phyloP scores from a whole-genome alignment of 2,113 vertebrate genomes.

The Poeciliopsis occidentalis region DNA sequence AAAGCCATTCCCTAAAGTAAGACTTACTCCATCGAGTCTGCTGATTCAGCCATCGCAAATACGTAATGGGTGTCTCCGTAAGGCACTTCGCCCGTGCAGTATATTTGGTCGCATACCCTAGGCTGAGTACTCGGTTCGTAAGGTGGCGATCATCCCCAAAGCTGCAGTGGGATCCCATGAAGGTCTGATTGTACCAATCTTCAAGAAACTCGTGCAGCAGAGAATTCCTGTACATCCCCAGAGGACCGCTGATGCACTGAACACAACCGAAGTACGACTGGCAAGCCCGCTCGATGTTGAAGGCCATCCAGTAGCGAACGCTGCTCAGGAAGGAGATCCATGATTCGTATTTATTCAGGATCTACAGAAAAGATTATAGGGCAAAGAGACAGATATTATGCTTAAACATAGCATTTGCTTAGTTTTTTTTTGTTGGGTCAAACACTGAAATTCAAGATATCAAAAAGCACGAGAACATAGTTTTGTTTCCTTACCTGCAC shows the following conservation, averaged over 20 bases:
- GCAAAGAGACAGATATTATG: background rate
- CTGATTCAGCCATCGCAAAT: conserved; percentile 98
- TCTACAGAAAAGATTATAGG: conserved; percentile 78
- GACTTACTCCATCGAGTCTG: conserved; percentile 99
- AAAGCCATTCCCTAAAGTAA: conserved; percentile 98
- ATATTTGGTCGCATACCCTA: conserved; percentile 98
- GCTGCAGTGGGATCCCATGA: conserved; percentile 97
- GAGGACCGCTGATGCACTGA: conserved; percentile 96
- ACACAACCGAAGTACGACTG: conserved; percentile 98
- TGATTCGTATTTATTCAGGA: conserved; percentile 97
- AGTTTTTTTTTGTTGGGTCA: background rate
- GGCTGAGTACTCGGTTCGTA: conserved; percentile 94
- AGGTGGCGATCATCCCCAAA: conserved; percentile 98
- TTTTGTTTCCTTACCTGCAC: conserved; percentile 82
- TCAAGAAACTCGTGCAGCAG: conserved; percentile 95
- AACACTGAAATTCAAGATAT: background rate
- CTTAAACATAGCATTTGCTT: background rate
- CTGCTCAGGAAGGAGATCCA: conserved; percentile 99
- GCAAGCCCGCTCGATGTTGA: conserved; percentile 97
- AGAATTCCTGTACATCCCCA: conserved; percentile 98
- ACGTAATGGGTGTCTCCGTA: conserved; percentile 94
- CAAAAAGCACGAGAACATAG: background rate
- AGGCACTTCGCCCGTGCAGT: conserved; percentile 97
- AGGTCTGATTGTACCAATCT: conserved; percentile 99
- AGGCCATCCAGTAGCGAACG: conserved; percentile 98